Conservation (phyloP, 1,140 invertebrate genomes). For the Atta cephalotes region DNA sequence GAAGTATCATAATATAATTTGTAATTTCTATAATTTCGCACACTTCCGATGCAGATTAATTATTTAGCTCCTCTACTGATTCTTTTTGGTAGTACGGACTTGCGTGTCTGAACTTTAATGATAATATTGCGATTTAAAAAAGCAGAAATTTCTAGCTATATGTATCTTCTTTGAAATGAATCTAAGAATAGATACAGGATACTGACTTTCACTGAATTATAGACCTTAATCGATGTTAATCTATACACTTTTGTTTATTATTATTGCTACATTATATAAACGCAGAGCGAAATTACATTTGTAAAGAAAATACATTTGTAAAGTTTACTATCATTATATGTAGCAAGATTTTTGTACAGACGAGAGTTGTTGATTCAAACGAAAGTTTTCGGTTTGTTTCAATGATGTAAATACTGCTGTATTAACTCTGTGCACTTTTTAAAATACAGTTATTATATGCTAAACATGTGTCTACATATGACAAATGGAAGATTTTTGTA, state of each 20-base stretch:
- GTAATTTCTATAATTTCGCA: slow-evolving; percentile 21
- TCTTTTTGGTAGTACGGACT: slow-evolving; percentile 10
- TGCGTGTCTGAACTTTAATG: slow-evolving; percentile 35
- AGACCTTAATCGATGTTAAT: slow-evolving; percentile 50
- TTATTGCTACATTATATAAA: slow-evolving; percentile 50
- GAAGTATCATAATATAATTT: neutral
- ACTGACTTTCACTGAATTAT: slow-evolving; percentile 52
- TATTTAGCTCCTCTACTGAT: slow-evolving; percentile 38
- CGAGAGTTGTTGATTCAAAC: slow-evolving; percentile 57
- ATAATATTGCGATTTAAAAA: slow-evolving; percentile 9
- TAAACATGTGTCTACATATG: slow-evolving; percentile 33
- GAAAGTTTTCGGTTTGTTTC: slow-evolving; percentile 52
- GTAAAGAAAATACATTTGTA: slow-evolving; percentile 53
- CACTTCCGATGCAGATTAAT: slow-evolving; percentile 18
- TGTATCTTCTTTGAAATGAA: slow-evolving; percentile 57
- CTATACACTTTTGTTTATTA: slow-evolving; percentile 54
- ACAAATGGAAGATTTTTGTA: slow-evolving; percentile 62
- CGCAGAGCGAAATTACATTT: slow-evolving; percentile 68
- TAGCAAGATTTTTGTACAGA: slow-evolving; percentile 69
- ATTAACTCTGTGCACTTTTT: slow-evolving; percentile 59
- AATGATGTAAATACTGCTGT: slow-evolving; percentile 67
- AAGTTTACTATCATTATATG: slow-evolving; percentile 63
- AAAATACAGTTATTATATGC: slow-evolving; percentile 62
- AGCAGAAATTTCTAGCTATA: slow-evolving; percentile 52
- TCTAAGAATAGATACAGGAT: slow-evolving; percentile 52